These are phyloP conservation scores for Plodia interpunctella DNA, from an alignment of 1,140 invertebrate species.

Conservation along the genomic window DNA sequence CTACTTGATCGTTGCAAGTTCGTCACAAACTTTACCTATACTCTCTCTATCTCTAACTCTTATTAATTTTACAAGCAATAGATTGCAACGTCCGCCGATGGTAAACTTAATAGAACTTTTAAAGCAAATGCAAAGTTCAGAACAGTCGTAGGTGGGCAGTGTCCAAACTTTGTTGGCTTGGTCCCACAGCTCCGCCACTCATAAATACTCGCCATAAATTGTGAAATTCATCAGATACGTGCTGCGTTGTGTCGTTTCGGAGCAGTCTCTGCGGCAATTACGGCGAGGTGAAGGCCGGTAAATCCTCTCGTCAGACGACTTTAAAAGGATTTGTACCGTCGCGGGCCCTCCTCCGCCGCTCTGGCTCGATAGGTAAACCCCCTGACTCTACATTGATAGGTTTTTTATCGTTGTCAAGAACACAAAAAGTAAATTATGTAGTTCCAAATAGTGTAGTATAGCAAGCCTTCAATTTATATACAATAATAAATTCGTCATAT, in stretches of 20 bases:
- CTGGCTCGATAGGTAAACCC: not conserved
- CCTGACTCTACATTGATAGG: no score
- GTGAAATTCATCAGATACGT: not conserved
- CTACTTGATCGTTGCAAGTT: no score
- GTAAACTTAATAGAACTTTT: no score
- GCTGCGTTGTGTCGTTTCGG: not conserved
- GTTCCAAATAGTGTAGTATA: no score
- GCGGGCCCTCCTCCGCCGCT: not conserved
- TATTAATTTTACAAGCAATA: no score
- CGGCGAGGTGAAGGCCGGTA: not conserved
- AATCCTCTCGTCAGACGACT: constrained; percentile 5
- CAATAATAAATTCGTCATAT: no score
- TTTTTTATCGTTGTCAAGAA: no score
- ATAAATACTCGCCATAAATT: not conserved
- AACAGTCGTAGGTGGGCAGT: not conserved
- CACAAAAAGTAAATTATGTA: no score
- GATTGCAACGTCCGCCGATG: no score
- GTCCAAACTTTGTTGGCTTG: not conserved
- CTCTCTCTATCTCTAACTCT: no score
- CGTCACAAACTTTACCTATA: no score
- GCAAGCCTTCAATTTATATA: no score
- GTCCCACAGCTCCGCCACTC: not conserved
- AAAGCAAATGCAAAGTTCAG: not conserved
- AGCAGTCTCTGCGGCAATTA: not conserved
- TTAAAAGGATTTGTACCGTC: constrained; percentile 4